Conservation (phyloP, 2,888 invertebrate genomes). For the Chrysotoxum bicinctum region DNA sequence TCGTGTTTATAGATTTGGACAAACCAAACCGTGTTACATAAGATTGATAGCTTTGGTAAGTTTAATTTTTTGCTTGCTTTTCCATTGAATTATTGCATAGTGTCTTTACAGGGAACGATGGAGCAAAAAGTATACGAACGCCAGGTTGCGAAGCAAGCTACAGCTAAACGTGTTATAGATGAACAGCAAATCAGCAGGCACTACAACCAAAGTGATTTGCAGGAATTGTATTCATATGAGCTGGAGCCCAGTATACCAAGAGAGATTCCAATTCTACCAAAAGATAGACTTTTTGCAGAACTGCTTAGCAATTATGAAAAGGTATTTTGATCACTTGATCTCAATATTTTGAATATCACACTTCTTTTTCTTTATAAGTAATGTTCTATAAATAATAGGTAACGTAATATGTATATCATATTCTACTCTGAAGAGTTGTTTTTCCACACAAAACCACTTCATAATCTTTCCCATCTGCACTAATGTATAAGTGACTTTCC, state of each 20-base stretch:
- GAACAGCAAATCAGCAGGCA: constrained; percentile 99
- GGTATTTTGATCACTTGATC: too few relatives aligned
- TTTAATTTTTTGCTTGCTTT: constrained; percentile 26
- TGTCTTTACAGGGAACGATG: constrained; percentile 91
- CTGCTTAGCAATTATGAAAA: constrained; percentile 88
- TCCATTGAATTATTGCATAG: not conserved
- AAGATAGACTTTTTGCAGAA: constrained; percentile 93
- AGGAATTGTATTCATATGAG: constrained; percentile 94
- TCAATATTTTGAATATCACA: too few relatives aligned
- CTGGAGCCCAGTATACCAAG: constrained; percentile 85
- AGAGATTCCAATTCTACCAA: constrained; percentile 90
- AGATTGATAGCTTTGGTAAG: constrained; percentile 92
- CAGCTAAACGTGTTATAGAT: constrained; percentile 97
- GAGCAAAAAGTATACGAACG: constrained; percentile 99
- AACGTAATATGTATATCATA: too few relatives aligned
- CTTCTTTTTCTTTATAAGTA: too few relatives aligned
- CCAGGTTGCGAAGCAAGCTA: constrained; percentile 97
- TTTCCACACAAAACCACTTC: too few relatives aligned
- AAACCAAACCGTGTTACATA: constrained; percentile 97
- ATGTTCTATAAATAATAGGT: too few relatives aligned
- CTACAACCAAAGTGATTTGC: constrained; percentile 95
- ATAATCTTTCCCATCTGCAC: too few relatives aligned
- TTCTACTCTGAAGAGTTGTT: too few relatives aligned
- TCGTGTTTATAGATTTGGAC: constrained; percentile 98
- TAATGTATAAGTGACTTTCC: too few relatives aligned